Evolutionary conservation across 2,113 vertebrate species (phyloP).

Genomic region (Sinocyclocheilus rhinocerous): DNA sequence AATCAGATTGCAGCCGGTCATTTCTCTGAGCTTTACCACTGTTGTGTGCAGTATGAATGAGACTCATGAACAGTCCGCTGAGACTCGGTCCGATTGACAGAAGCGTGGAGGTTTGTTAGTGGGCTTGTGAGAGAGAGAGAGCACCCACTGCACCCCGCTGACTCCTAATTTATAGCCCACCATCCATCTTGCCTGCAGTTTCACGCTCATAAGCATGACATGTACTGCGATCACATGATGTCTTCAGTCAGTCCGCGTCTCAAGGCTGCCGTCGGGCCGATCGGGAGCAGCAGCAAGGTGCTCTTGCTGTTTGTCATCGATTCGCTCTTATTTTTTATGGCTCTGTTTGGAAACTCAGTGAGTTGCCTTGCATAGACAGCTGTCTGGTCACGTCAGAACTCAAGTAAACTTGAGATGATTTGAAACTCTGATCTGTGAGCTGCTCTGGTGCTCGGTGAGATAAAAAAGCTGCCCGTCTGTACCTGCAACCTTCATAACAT

Average conservation of each 20-base stretch:
- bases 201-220: conserved; percentile 77
- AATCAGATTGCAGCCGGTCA: neutral
- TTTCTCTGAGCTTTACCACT: neutral
- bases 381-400: neutral
- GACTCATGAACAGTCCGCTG: neutral
- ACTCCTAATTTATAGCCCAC: conserved; percentile 58
- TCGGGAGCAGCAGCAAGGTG: conserved; percentile 38
- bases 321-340: neutral
- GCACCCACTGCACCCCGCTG: neutral
- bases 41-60: neutral
- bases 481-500: neutral
- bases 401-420: neutral
- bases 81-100: neutral
- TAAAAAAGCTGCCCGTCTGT: neutral
- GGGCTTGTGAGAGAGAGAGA: neutral
- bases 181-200: conserved; percentile 72
- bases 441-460: neutral
- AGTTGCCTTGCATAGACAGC: neutral
- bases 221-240: conserved; percentile 74
- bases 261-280: conserved; percentile 64
- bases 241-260: conserved; percentile 76
- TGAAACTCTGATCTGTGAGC: neutral
- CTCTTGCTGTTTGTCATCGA: conserved; percentile 23
- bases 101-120: conserved; percentile 3
- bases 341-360: neutral